Base-by-base conservation (phyloP, 2,797 vertebrate species). In the Protosalanx chinensis region DNA sequence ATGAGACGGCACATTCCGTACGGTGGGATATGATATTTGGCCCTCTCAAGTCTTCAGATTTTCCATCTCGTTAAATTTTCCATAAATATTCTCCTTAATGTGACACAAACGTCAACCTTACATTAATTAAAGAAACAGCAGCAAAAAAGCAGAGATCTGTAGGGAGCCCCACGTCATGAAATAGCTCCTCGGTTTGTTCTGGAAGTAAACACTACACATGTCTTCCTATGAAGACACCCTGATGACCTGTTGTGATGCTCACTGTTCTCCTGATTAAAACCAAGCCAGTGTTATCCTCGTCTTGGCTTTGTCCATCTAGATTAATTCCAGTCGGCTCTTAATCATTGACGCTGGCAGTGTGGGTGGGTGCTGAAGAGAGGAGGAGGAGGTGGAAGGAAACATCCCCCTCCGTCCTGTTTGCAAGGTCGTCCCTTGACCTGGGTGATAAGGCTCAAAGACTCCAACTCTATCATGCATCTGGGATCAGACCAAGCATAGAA, bases 291-390 rank as follows among this genome's bases (percentile, higher is more conserved):
- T 85, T 85, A 88, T 83, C 82, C 86, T 63, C 79, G 77, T 83
- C 81, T 72, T 84, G 70, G 80, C 77, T 80, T 72, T 73, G 61
- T 15, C 61, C 75, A 68, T 59, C 71, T 73, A 84, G 88, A 89
- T 89, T 89, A 90, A 35, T 66, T 56, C 66, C 84, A 88, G 86
- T 87, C 85, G 83, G 75, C 56, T 80, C 71, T 79, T 79, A 83
- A 82, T 83, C 82, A 82, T 74, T 68, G 64, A 60, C 66, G 72
- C 10, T n/a, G 37, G 23, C 66, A 33, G 29, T 59, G 67, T 29
- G 49, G 18, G 56, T 18, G 13, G 56, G 6, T 33, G 4, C 6
- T 20, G 23, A 0, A 56, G 16, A 29, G 3, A 37, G 16, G 61
- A 30, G 15, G 6, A 30, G n/a, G 37, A 23, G 57, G 18, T 8